Evolutionary conservation across 2,113 vertebrate genomes (phyloP), one percentile per base, ranked within the genome.

Genomic region (Rhineura floridana): DNA sequence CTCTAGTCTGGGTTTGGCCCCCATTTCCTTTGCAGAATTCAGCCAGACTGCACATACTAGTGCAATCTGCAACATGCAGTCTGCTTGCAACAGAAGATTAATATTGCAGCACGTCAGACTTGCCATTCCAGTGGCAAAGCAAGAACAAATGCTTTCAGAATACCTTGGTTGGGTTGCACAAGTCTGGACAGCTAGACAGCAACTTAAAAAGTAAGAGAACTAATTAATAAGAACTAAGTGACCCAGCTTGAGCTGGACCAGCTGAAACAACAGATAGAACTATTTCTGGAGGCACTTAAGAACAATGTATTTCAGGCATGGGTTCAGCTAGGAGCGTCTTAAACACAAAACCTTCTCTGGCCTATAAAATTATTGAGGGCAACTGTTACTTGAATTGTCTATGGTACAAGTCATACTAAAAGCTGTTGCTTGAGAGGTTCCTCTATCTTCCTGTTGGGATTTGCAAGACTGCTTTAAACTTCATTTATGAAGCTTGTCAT

Each of bases 181-280:
- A 95, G 65, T 99, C 98, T 0, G 98, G 98, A 0, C 89, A 99
- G 94, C 97, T 99, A 92, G 98, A 97, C 72, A 98, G 99, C 94
- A 98, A 98, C 39, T 94, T 99, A 95, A 98, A 98, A 92, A 98
- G 97, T n/a, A n/a, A 98, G 98, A 96, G 98, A 98, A 93, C 92
- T 99, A 86, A 98, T 98, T 87, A 97, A 97, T 84, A 98, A 98
- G 91, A 99, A 99, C 93, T 98, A 98, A 75, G 97, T 96, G 86
- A 98, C 98, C 1, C 98, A 99, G 92, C 89, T 96, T 0, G 97
- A 98, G 92, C 96, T 99, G 87, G 97, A 98, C 92, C 96, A 95
- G 73, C 97, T 99, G 15, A 98, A 97, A 92, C 97, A 98, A 94
- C 98, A 99, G 90, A 98, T 98, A 0, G 96, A 95, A 63, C 97